A percentile compares a stretch with the other conserved stretches of the same genome.
Evolutionary conservation across 2,797 vertebrate species (phyloP).

Genomic region (Cossypha niveicapilla): DNA sequence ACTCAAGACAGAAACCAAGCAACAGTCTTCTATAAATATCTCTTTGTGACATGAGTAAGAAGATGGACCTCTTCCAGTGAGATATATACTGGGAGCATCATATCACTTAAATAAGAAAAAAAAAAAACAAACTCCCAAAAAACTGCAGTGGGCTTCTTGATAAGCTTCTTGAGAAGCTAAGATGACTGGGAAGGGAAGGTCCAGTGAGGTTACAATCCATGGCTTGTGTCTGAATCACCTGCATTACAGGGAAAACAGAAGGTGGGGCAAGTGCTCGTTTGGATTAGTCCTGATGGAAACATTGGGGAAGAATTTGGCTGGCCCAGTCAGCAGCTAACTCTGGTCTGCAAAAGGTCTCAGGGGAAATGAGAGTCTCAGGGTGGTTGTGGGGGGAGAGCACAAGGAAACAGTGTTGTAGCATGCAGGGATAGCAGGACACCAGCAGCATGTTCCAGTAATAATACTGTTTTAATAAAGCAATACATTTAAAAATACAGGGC

Average conservation of each 20-base stretch:
- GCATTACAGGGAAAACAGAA: neutral
- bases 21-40: neutral
- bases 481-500: neutral
- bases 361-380: neutral
- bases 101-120: neutral
- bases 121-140: accelerated
- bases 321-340: neutral
- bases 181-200: neutral
- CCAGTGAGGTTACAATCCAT: neutral
- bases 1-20: neutral
- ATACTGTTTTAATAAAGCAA: neutral
- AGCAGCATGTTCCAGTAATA: neutral
- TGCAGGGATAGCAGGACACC: neutral
- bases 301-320: neutral
- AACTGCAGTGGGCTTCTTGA: neutral
- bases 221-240: neutral
- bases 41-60: neutral
- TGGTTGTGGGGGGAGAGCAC: neutral
- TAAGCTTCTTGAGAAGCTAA: neutral
- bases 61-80: neutral
- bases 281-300: neutral
- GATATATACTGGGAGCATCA: neutral
- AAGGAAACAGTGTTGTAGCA: neutral
- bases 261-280: neutral
- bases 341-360: neutral